Conservation (phyloP, 1,140 invertebrate genomes). For the Frieseomelitta varia region DNA sequence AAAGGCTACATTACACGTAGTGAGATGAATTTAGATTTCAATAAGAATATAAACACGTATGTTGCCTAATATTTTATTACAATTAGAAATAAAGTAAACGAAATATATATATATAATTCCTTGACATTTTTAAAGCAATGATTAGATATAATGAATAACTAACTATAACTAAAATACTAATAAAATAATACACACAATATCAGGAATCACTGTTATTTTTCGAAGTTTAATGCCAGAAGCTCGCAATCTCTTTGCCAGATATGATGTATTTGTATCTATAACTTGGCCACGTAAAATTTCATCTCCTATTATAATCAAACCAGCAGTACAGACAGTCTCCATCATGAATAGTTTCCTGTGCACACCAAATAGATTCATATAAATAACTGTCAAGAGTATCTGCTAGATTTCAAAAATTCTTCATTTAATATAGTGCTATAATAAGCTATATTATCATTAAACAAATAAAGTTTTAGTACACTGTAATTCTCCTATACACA, state of each 20-base stretch:
- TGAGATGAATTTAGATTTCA: slow-evolving; percentile 22
- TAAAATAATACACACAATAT: slow-evolving; percentile 78
- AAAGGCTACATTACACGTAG: slow-evolving; percentile 40
- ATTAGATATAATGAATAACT: background rate
- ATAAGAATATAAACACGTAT: background rate
- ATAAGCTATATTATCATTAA: slow-evolving; percentile 12
- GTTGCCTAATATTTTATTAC: background rate
- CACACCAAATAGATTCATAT: slow-evolving; percentile 18
- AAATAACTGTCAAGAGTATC: background rate
- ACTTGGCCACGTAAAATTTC: slow-evolving; percentile 89
- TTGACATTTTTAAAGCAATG: background rate
- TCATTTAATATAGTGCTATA: background rate
- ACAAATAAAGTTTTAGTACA: background rate
- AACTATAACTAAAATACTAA: slow-evolving; percentile 11
- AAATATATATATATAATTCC: background rate
- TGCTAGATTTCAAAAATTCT: background rate
- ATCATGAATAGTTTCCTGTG: slow-evolving; percentile 52
- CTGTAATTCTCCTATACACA: background rate
- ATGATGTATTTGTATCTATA: slow-evolving; percentile 87
- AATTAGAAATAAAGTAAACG: background rate
- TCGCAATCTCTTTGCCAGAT: slow-evolving; percentile 84
- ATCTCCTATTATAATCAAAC: slow-evolving; percentile 87
- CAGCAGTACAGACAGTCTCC: slow-evolving; percentile 72
- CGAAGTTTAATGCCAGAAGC: slow-evolving; percentile 84
- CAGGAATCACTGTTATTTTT: slow-evolving; percentile 85